Percentiles rank a stretch among this genome's conserved stretches.
Conservation (phyloP, 2,888 invertebrate species). For the Caradrina clavipalpis region DNA sequence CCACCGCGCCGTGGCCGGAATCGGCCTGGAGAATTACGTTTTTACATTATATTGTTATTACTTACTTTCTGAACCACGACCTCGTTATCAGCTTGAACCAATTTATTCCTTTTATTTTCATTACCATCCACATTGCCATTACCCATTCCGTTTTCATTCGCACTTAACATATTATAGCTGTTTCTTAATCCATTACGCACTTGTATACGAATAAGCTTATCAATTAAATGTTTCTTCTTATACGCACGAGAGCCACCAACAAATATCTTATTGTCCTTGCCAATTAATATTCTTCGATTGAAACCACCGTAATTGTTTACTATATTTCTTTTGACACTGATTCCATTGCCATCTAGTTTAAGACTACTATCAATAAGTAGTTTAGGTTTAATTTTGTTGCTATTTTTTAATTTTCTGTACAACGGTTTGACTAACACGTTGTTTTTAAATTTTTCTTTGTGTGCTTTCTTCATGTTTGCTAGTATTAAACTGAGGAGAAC, state of each 20-base stretch:
- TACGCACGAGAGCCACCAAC: slow-evolving; percentile 71
- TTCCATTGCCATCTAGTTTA: slow-evolving; percentile 80
- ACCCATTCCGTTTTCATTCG: slow-evolving; percentile 31
- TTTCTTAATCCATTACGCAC: slow-evolving; percentile 30
- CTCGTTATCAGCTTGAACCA: slow-evolving; percentile 62
- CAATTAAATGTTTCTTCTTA: slow-evolving; percentile 36
- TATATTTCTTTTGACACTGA: slow-evolving; percentile 72
- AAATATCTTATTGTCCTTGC: slow-evolving; percentile 62
- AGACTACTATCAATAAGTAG: slow-evolving; percentile 68
- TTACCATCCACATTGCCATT: slow-evolving; percentile 38
- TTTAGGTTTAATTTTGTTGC: slow-evolving; percentile 69
- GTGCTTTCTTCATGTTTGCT: slow-evolving; percentile 60
- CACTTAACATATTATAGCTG: slow-evolving; percentile 53
- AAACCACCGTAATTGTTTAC: slow-evolving; percentile 52
- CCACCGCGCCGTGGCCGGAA: too few relatives aligned
- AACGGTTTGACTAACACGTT: slow-evolving; percentile 83
- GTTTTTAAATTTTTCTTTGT: slow-evolving; percentile 77
- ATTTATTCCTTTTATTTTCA: slow-evolving; percentile 60
- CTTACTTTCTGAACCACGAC: slow-evolving; percentile 68
- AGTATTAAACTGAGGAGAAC: slow-evolving; percentile 36
- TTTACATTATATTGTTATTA: slow-evolving; percentile 7
- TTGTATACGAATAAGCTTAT: slow-evolving; percentile 18
- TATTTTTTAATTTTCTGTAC: slow-evolving; percentile 75
- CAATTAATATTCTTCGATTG: slow-evolving; percentile 61
- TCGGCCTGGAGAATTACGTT: too few relatives aligned